Percentiles rank a stretch among this genome's conserved stretches.
phyloP scores from a whole-genome alignment of 2,888 invertebrate genomes.

The Epirrita christyi region DNA sequence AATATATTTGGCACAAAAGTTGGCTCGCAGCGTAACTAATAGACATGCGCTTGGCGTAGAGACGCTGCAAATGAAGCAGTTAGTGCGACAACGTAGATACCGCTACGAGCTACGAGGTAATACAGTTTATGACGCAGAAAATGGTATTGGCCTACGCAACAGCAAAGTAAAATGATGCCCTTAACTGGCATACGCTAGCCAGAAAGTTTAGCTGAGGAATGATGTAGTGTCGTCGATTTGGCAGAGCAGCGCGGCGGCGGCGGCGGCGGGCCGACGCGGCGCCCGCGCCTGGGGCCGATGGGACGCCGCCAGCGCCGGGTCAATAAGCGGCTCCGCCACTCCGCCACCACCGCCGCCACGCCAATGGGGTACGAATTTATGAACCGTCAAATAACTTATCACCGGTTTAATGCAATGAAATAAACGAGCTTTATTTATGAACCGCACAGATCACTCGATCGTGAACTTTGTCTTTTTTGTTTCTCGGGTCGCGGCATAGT shows the following conservation, averaged over 20 bases:
- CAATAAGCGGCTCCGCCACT: constrained; percentile 51
- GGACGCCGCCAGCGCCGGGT: constrained; percentile 42
- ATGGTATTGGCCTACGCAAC: constrained; percentile 64
- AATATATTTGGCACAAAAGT: constrained; percentile 22
- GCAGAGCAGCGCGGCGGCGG: constrained; percentile 64
- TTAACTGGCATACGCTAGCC: constrained; percentile 68
- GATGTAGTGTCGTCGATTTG: constrained; percentile 75
- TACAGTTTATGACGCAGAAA: constrained; percentile 57
- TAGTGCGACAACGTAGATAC: constrained; percentile 32
- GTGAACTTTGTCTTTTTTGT: constrained; percentile 75
- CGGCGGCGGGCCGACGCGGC: constrained; percentile 51
- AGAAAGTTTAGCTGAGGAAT: constrained; percentile 66
- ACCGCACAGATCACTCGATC: constrained; percentile 73
- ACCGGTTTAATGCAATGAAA: constrained; percentile 82
- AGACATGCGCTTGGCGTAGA: constrained; percentile 29
- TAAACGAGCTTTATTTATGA: constrained; percentile 80
- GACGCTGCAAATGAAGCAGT: constrained; percentile 33
- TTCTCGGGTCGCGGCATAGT: constrained; percentile 70
- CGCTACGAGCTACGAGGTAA: constrained; percentile 37
- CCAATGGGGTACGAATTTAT: constrained; percentile 75
- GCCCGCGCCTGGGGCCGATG: neutral
- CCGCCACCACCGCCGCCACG: constrained; percentile 47
- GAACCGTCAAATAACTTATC: constrained; percentile 83
- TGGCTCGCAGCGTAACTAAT: constrained; percentile 29
- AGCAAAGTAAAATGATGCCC: constrained; percentile 61